Conservation (phyloP, 2,797 vertebrate genomes). For the Astyanax mexicanus region DNA sequence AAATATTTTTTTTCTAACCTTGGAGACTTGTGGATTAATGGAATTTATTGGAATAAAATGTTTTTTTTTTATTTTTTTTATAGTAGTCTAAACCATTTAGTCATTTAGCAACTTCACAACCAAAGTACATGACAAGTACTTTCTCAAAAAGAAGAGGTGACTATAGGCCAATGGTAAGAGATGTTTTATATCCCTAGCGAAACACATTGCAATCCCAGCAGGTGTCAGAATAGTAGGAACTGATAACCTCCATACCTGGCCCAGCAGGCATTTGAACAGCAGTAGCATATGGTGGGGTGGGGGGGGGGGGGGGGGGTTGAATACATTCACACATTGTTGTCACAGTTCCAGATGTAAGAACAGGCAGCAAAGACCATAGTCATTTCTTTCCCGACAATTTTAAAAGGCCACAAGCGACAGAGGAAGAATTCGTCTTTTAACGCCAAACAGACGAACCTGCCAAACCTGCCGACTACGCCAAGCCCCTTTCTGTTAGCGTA, state of each 20-base stretch:
- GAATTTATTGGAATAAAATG: too few species aligned
- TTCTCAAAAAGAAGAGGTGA: constrained; percentile 3
- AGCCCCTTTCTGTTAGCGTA: constrained; percentile 22
- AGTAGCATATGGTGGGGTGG: neutral
- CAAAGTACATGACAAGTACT: neutral
- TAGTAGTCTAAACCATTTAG: neutral
- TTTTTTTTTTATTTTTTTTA: too few species aligned
- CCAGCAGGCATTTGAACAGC: neutral
- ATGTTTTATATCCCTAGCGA: constrained; percentile 6
- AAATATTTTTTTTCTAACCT: too few species aligned
- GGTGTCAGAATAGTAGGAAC: neutral
- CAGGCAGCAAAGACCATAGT: constrained; percentile 4
- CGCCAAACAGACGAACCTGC: too few species aligned
- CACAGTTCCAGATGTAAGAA: constrained; percentile 2
- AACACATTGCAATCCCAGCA: neutral
- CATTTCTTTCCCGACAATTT: neutral
- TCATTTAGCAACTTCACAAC: constrained; percentile 3
- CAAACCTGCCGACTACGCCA: neutral
- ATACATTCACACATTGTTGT: constrained; percentile 23
- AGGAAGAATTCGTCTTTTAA: constrained; percentile 32
- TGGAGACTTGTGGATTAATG: too few species aligned
- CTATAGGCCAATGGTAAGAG: neutral
- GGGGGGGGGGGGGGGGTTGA: neutral
- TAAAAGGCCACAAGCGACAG: constrained; percentile 15
- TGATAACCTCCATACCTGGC: constrained; percentile 6